phyloP scores from a whole-genome alignment of 2,113 vertebrate genomes.

The Solea solea region DNA sequence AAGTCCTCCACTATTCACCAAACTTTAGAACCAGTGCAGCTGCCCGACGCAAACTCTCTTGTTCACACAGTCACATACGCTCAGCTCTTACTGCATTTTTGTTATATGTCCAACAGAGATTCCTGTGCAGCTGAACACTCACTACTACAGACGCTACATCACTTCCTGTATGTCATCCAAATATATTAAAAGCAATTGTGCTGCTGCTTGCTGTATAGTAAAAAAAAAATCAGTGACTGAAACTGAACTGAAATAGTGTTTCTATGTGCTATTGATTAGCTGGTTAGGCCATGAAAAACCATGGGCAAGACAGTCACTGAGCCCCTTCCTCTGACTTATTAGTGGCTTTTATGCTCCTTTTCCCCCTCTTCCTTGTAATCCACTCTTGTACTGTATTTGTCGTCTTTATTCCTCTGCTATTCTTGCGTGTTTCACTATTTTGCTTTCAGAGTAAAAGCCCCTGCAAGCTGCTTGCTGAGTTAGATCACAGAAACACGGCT shows the following conservation, averaged over 20 bases:
- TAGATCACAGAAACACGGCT: slow-evolving; percentile 78
- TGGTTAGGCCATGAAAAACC: slow-evolving; percentile 72
- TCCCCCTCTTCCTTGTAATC: slow-evolving; percentile 26
- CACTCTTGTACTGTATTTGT: slow-evolving; percentile 35
- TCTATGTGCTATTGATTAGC: slow-evolving; percentile 77
- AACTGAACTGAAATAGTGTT: slow-evolving; percentile 63
- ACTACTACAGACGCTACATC: slow-evolving; percentile 17
- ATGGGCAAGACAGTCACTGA: slow-evolving; percentile 60
- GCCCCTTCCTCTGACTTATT: slow-evolving; percentile 51
- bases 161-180: slow-evolving; percentile 30
- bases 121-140: slow-evolving; percentile 32
- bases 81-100: slow-evolving; percentile 33
- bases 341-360: slow-evolving; percentile 1
- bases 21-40: background rate
- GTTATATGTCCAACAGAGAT: slow-evolving; percentile 2
- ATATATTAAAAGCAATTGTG: slow-evolving; percentile 37
- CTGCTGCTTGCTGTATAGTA: slow-evolving; percentile 7
- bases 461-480: slow-evolving; percentile 44
- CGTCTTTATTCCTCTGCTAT: slow-evolving; percentile 14
- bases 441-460: slow-evolving; percentile 42
- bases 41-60: slow-evolving; percentile 15
- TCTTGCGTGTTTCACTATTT: slow-evolving; percentile 51
- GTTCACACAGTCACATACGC: slow-evolving; percentile 35
- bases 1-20: background rate
- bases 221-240: slow-evolving; percentile 28